Percentiles rank a stretch among this genome's conserved stretches.
phyloP scores from a whole-genome alignment of 2,888 invertebrate genomes.

The Endomychus coccineus region DNA sequence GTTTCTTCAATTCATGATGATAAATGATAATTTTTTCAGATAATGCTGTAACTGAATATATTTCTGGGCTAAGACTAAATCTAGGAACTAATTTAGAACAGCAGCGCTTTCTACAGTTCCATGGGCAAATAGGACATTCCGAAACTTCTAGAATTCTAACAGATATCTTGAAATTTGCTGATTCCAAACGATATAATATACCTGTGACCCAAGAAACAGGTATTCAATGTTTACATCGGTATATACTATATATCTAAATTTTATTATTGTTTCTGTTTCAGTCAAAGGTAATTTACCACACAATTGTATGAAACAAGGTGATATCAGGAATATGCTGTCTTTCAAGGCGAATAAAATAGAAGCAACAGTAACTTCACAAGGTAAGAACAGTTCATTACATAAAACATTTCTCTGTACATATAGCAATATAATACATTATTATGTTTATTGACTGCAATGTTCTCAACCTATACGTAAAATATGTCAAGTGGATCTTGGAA shows the following conservation, averaged over 20 bases:
- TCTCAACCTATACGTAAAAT: no score
- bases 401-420: no score
- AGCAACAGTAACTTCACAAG: conserved; percentile 43
- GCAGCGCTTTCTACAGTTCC: conserved; percentile 46
- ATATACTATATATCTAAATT: conserved; percentile 3
- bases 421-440: no score
- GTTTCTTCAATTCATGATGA: no score
- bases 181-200: conserved; percentile 46
- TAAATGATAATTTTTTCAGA: no score
- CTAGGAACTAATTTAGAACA: conserved; percentile 49
- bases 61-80: no score
- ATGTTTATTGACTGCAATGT: no score
- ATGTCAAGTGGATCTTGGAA: no score
- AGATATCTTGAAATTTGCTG: conserved; percentile 46
- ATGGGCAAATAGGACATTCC: conserved; percentile 46
- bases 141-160: conserved; percentile 43
- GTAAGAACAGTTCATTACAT: no score
- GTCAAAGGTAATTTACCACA: background rate
- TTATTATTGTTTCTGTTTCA: conserved; percentile 8
- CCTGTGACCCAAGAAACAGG: conserved; percentile 40
- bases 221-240: conserved; percentile 36
- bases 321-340: conserved; percentile 53
- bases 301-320: conserved; percentile 40
- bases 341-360: conserved; percentile 46
- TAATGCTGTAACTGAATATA: no score